Conservation (phyloP, 2,797 vertebrate species). For the Falco concolor region DNA sequence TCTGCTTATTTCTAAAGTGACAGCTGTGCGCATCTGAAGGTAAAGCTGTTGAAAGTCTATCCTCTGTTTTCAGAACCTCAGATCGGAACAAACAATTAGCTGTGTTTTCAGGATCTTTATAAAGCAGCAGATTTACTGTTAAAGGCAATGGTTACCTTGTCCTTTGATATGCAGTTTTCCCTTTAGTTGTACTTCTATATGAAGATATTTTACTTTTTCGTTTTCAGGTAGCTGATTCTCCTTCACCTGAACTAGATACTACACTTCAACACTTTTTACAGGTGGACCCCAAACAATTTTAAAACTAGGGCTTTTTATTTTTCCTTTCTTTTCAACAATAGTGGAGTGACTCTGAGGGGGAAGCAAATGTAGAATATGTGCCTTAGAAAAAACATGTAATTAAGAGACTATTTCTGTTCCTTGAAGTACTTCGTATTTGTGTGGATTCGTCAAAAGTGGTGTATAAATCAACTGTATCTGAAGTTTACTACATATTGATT, state of each 20-base stretch:
- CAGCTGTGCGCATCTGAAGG: not conserved
- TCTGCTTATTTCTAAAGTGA: not conserved
- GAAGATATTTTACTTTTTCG: not conserved
- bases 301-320: not conserved
- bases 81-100: not conserved
- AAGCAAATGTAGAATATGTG: not conserved
- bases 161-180: not conserved
- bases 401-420: not conserved
- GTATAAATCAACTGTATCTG: not conserved
- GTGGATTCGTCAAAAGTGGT: not conserved
- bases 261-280: not conserved
- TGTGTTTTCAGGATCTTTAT: not conserved
- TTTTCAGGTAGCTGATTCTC: not conserved
- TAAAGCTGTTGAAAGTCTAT: not conserved
- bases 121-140: not conserved
- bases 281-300: not conserved
- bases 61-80: not conserved
- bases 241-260: not conserved
- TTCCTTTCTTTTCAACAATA: not conserved
- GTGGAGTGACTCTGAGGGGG: not conserved
- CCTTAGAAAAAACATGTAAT: conserved; percentile 12
- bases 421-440: not conserved
- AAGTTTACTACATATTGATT: not conserved
- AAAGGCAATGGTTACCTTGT: not conserved
- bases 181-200: not conserved